These are phyloP conservation scores for Mormoops blainvillei DNA, from an alignment of 2,113 vertebrate species.

Conservation along the genomic window DNA sequence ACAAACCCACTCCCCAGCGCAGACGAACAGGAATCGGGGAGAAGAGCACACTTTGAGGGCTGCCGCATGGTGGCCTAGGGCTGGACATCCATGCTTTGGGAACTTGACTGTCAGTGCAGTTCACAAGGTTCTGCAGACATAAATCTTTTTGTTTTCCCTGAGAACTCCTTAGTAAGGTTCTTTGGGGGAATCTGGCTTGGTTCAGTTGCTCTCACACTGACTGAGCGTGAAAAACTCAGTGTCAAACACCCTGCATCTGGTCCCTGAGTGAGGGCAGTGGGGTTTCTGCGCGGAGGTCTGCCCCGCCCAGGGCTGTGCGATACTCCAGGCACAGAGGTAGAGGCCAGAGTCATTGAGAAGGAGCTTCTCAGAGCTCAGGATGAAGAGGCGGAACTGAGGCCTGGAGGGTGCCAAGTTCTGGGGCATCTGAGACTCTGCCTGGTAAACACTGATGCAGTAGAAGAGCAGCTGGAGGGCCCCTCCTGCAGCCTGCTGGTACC, in stretches of 20 bases:
- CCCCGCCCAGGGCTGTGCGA: constrained; percentile 46
- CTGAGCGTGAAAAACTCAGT: background rate
- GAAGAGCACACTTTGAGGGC: background rate
- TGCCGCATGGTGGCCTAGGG: background rate
- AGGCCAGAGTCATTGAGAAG: background rate
- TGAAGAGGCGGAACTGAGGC: background rate
- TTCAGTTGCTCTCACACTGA: background rate
- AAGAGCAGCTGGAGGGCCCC: constrained; percentile 14
- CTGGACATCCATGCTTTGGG: rapidly evolving
- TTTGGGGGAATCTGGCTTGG: background rate
- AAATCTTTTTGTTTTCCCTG: background rate
- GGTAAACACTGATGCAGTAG: rapidly evolving
- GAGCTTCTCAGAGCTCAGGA: constrained; percentile 6
- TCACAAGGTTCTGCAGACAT: no score
- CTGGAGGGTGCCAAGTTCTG: constrained; percentile 22
- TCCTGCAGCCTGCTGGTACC: constrained; percentile 50
- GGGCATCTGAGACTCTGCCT: rapidly evolving
- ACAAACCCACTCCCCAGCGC: rapidly evolving
- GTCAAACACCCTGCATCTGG: background rate
- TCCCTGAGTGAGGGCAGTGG: background rate
- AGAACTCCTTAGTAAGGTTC: background rate
- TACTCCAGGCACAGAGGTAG: constrained; percentile 69
- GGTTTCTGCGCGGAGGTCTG: constrained; percentile 64
- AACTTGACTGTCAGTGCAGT: rapidly evolving
- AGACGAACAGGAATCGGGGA: background rate